Conservation (phyloP, 1,140 invertebrate species). For the Antheraea mylitta region DNA sequence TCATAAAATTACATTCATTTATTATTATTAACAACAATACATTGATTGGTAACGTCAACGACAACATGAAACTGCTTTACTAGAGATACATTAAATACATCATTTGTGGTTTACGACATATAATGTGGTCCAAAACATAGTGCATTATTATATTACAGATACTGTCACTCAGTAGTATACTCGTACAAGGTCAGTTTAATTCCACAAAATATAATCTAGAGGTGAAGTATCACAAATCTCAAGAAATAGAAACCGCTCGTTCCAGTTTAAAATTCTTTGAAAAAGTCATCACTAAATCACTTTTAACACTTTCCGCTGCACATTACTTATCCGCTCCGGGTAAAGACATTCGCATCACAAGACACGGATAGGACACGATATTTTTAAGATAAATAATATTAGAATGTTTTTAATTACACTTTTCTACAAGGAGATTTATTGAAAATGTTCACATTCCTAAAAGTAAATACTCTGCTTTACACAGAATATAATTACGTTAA, state of each 20-base stretch:
- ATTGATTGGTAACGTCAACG: no score
- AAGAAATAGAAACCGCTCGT: neutral
- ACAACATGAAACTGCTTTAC: neutral
- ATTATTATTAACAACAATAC: no score
- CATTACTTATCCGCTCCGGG: neutral
- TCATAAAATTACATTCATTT: no score
- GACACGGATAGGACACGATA: neutral
- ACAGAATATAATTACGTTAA: neutral
- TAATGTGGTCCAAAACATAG: neutral
- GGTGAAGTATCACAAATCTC: neutral
- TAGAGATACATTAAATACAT: no score
- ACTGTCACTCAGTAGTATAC: neutral
- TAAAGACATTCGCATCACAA: neutral
- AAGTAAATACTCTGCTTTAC: neutral
- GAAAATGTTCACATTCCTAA: neutral
- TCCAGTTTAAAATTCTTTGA: slow-evolving; percentile 10
- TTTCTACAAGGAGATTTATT: neutral
- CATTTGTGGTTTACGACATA: neutral
- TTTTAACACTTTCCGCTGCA: neutral
- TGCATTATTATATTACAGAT: neutral
- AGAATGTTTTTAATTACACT: neutral
- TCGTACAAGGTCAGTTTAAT: neutral
- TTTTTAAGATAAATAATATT: neutral
- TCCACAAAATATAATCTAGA: neutral
- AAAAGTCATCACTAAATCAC: slow-evolving; percentile 3